Evolutionary conservation across 1,140 invertebrate genomes (phyloP).

Genomic region (Catajapyx aquilonaris): DNA sequence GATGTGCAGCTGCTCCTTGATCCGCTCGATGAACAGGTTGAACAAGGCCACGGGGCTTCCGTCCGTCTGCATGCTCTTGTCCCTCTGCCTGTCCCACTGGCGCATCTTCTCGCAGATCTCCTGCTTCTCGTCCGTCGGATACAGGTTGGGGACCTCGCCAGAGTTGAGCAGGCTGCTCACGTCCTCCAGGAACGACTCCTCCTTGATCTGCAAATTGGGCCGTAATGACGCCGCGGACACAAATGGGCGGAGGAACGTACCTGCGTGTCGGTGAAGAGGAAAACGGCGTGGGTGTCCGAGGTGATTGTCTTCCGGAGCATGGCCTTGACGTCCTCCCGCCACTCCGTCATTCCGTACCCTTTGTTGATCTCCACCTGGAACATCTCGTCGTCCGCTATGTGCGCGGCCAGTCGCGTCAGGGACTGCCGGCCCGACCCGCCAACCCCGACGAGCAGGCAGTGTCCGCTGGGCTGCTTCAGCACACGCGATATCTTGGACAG

Average conservation of each 20-base stretch:
- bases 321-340: slow-evolving; percentile 73
- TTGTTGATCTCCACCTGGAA: slow-evolving; percentile 75
- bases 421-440: slow-evolving; percentile 85
- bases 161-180: slow-evolving; percentile 84
- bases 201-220: slow-evolving; percentile 73
- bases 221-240: no score
- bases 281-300: slow-evolving; percentile 66
- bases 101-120: slow-evolving; percentile 91
- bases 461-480: slow-evolving; percentile 71
- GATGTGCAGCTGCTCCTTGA: slow-evolving; percentile 80
- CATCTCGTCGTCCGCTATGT: slow-evolving; percentile 83
- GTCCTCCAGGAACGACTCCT: slow-evolving; percentile 83
- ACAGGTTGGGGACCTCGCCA: slow-evolving; percentile 85
- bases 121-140: slow-evolving; percentile 64
- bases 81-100: slow-evolving; percentile 67
- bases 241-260: no score
- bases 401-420: slow-evolving; percentile 64
- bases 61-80: slow-evolving; percentile 77
- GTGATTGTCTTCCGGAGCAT: slow-evolving; percentile 55
- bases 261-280: slow-evolving; percentile 76
- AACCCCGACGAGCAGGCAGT: slow-evolving; percentile 66
- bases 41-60: slow-evolving; percentile 76
- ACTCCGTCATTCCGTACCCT: slow-evolving; percentile 60
- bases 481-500: slow-evolving; percentile 77
- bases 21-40: slow-evolving; percentile 75